Conservation (phyloP, 1,140 invertebrate genomes). For the Listronotus bonariensis region DNA sequence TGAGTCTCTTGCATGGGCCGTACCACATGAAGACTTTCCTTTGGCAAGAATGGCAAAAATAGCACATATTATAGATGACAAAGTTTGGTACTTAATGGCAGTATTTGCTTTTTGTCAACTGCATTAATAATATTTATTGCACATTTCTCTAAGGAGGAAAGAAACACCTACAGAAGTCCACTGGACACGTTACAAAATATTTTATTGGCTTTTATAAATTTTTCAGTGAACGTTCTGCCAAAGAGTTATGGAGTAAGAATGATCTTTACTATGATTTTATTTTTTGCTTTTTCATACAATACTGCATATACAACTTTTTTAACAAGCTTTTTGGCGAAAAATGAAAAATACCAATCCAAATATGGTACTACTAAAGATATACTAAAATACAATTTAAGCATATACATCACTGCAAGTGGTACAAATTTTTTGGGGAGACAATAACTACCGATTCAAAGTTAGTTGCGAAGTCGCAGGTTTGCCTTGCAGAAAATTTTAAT, state of each 20-base stretch:
- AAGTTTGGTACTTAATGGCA: slow-evolving; percentile 4
- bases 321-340: slow-evolving; percentile 3
- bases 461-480: neutral
- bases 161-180: neutral
- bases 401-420: neutral
- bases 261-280: neutral
- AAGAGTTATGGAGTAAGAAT: neutral
- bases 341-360: neutral
- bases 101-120: neutral
- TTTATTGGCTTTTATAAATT: neutral
- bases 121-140: neutral
- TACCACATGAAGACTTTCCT: slow-evolving; percentile 3
- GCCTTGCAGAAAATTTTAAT: neutral
- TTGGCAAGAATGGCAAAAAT: neutral
- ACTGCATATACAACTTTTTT: neutral
- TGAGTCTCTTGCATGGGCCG: slow-evolving; percentile 4
- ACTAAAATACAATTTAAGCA: neutral
- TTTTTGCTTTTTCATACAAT: slow-evolving; percentile 5
- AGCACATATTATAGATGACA: neutral
- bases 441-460: neutral
- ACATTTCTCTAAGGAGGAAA: neutral
- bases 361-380: slow-evolving; percentile 2
- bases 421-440: neutral
- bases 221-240: neutral
- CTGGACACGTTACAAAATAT: neutral